Base-by-base conservation (phyloP, 2,888 invertebrate genomes). In the Tetrapedia diversipes region DNA sequence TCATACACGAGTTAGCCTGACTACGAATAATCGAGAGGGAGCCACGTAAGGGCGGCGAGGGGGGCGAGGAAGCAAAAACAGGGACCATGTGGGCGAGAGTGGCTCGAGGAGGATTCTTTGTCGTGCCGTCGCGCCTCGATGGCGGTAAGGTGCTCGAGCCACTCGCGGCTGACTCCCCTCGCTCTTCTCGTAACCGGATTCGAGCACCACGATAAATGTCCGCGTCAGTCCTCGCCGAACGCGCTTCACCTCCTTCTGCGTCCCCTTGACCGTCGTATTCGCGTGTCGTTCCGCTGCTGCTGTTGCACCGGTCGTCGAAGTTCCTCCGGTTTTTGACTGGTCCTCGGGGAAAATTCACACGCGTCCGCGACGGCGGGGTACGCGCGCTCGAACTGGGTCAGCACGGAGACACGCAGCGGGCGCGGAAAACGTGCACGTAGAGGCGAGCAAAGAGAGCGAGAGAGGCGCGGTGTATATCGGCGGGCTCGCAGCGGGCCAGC, bases 401-500 rank as follows among this genome's bases (percentile, higher is more conserved):
- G 41, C 65, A 39, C 43, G 11, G n/a, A n/a, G n/a, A 45, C 73
- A 65, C 72, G 69, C 72, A 70, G 37, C 65, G 37, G 53, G 51
- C 57, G 47, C 64, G 45, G 43, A 49, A 45, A 74, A 39, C 71
- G 77, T 63, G 60, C 54, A 73, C 57, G 70, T 32, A 67, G n/a
- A n/a, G 45, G 34, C 59, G 49, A 41, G 53, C 60, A 6, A 45
- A 53, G 39, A 57, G 69, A 57, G 63, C 73, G 54, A 73, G 49
- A 78, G 67, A 70, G 68, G 70, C 77, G 66, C 77, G 75, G 82
- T n/a, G n/a, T 74, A 77, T 77, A 82, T 76, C 77, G 74, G 85
- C 79, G 81, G 70, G 74, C 86, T 90, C 90, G 88, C 87, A 87
- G 88, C 89, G 90, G 87, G 88, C 89, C 88, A 89, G 87, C 90